These are phyloP conservation scores for Drosophila busckii DNA, from an alignment of 1,140 invertebrate genomes.

Conservation along the genomic window DNA sequence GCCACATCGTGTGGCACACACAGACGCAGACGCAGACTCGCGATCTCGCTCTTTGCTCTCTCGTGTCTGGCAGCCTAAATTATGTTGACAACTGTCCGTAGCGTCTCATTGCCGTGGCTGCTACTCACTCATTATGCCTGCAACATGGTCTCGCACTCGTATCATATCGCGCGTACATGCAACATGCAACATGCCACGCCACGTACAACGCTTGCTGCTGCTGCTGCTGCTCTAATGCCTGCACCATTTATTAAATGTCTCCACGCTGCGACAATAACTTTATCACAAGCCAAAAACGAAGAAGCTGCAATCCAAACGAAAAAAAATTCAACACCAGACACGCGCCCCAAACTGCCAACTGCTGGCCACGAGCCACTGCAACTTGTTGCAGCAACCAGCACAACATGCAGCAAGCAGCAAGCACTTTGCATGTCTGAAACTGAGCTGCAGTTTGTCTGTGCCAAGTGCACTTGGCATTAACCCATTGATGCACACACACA, in stretches of 20 bases:
- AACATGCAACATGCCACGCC: conserved; percentile 57
- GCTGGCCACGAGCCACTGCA: conserved; percentile 25
- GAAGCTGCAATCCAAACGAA: conserved; percentile 27
- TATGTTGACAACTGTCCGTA: conserved; percentile 75
- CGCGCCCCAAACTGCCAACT: conserved; percentile 15
- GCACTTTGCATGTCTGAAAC: conserved; percentile 55
- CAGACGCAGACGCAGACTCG: too few relatives aligned
- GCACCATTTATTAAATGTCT: conserved; percentile 78
- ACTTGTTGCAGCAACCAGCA: background rate
- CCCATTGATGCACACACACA: conserved; percentile 30
- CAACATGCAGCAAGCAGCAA: conserved; percentile 12
- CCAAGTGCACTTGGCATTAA: conserved; percentile 58
- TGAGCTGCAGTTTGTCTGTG: conserved; percentile 49
- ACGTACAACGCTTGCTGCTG: background rate
- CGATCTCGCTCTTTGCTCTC: conserved; percentile 58
- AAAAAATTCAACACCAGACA: conserved; percentile 4
- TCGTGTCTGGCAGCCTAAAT: too few relatives aligned
- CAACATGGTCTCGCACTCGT: conserved; percentile 43
- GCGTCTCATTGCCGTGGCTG: conserved; percentile 66
- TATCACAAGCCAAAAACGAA: conserved; percentile 59
- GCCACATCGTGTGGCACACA: conserved; percentile 18
- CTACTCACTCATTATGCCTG: conserved; percentile 73
- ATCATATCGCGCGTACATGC: conserved; percentile 67
- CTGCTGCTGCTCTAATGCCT: conserved; percentile 66
- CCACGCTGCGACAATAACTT: conserved; percentile 76